Base-by-base conservation (phyloP, 2,113 vertebrate species). In the Rhabdomys dilectus region DNA sequence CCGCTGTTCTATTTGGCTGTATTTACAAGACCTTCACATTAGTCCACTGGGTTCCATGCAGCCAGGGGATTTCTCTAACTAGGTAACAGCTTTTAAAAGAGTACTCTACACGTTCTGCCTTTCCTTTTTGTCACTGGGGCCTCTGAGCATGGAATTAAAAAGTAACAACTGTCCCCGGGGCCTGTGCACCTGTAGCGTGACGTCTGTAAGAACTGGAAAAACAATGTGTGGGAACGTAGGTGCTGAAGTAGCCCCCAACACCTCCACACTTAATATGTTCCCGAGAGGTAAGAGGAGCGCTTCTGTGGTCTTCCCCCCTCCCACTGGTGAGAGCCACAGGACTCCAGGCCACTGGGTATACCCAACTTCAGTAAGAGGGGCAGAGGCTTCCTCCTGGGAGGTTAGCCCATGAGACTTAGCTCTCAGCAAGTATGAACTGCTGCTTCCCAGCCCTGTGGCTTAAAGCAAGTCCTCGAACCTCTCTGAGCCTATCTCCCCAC, bases 1-100 rank as follows among this genome's bases (percentile, higher is more conserved):
- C 24, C 77, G 9, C 62, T 76, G 72, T 53, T 96, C 73, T 85
- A 72, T 48, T 88, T 89, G 68, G 64, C 36, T 93, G 91, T 95
- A 95, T 93, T 96, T 96, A 97, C 80, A 64, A 0, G 36, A 70
- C 36, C 75, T 94, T 48, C 70, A 85, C 72, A 80, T 17, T 31
- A 95, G 77, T 78, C 96, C 92, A 62, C 51, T 0, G 96, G 92
- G 96, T 97, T 88, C 64, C 51, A 70, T 0, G 26, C 3, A 93
- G 64, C 96, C 93, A 85, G 93, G 95, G 92, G 92, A 97, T 76
- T 97, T 97, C 94, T 91, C 96, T 93, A 92, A 95, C 91, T 82
- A 97, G 89, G 91, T 96, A 97, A 97, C 95, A 80, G 22, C 91
- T 76, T 21, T 68, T 81, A 29, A 87, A 85, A 95, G 70, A 10